These are phyloP conservation scores for Centropus unirufus DNA, from an alignment of 2,113 vertebrate genomes.

Conservation along the genomic window DNA sequence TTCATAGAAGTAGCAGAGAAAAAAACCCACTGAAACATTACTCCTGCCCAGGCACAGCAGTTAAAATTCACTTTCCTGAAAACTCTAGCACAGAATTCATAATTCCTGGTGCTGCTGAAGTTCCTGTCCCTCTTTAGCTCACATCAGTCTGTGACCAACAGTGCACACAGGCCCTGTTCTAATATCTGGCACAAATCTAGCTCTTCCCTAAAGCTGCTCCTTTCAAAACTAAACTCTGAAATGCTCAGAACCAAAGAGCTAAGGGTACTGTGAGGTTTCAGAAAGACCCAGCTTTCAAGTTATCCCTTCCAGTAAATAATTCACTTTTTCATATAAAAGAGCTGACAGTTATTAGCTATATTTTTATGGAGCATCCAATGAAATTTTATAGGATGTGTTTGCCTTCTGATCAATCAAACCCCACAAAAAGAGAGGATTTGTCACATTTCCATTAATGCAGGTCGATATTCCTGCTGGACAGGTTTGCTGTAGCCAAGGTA, in stretches of 20 bases:
- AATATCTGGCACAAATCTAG: background rate
- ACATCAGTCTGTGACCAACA: rapidly evolving
- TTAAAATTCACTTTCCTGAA: background rate
- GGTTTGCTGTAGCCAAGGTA: background rate
- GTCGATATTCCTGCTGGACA: background rate
- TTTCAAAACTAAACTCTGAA: background rate
- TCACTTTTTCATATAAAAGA: background rate
- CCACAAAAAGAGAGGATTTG: background rate
- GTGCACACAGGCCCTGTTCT: background rate
- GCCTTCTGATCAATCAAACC: background rate
- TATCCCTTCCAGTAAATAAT: background rate
- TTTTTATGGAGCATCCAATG: background rate
- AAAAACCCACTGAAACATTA: background rate
- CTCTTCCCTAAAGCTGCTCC: background rate
- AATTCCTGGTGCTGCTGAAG: background rate
- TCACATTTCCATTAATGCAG: no score
- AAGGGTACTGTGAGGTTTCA: background rate
- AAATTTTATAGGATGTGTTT: background rate
- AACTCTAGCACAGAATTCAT: background rate
- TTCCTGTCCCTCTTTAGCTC: background rate
- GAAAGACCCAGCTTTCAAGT: background rate
- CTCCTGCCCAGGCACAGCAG: background rate
- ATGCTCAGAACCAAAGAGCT: background rate
- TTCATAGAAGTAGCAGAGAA: background rate
- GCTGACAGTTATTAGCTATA: background rate